phyloP scores from a whole-genome alignment of 2,113 vertebrate species.

The Mobula hypostoma region DNA sequence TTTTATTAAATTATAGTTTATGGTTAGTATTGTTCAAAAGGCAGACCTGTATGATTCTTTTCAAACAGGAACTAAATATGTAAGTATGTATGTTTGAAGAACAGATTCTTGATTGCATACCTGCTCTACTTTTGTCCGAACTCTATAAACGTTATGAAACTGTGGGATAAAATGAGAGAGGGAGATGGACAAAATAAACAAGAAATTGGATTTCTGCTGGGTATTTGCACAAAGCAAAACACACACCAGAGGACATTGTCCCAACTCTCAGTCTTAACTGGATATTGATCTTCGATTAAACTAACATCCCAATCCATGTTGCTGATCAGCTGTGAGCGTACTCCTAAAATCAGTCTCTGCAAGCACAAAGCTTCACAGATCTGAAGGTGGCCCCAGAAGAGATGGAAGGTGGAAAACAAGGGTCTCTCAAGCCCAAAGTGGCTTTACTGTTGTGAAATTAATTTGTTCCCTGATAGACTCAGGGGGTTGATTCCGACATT shows the following conservation, averaged over 20 bases:
- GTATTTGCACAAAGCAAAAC: too few relatives aligned
- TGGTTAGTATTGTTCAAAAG: neutral
- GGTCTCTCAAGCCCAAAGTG: neutral
- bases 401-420: neutral
- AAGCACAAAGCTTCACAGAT: neutral
- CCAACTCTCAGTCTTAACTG: neutral
- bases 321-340: neutral
- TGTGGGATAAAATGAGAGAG: neutral
- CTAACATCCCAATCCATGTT: neutral
- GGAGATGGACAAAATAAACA: neutral
- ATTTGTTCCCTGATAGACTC: neutral
- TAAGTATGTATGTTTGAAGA: neutral
- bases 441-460: neutral
- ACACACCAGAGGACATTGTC: neutral
- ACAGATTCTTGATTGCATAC: neutral
- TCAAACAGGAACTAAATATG: neutral
- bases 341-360: neutral
- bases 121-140: neutral
- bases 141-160: neutral
- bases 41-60: neutral
- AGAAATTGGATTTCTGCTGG: neutral
- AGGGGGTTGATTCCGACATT: neutral
- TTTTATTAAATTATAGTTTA: neutral
- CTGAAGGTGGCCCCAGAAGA: neutral
- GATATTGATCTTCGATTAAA: neutral